These are phyloP conservation scores for Iselma pallidipennis DNA, from an alignment of 2,888 invertebrate species.

Conservation along the genomic window DNA sequence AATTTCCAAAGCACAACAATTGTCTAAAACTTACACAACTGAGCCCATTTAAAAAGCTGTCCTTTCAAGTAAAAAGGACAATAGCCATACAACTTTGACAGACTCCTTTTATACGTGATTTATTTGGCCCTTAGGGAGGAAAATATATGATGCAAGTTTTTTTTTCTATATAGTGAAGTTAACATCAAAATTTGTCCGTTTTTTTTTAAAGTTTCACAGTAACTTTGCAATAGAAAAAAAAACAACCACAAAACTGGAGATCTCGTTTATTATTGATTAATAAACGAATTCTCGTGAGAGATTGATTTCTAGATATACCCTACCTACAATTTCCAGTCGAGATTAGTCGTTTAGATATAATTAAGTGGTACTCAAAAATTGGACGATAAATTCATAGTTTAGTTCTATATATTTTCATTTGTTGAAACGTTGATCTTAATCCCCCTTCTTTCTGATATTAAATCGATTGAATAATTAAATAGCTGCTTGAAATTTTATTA, in stretches of 20 bases:
- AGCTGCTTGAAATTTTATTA: neutral
- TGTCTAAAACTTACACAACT: neutral
- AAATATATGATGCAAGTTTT: neutral
- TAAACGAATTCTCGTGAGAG: constrained; percentile 25
- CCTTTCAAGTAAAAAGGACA: neutral
- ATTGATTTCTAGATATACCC: constrained; percentile 19
- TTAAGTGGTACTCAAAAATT: constrained; percentile 12
- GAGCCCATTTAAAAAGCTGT: neutral
- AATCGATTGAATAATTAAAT: neutral
- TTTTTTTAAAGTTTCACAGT: too few species aligned
- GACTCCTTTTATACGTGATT: neutral
- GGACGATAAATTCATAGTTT: constrained; percentile 13
- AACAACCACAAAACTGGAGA: too few species aligned
- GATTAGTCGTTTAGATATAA: constrained; percentile 20
- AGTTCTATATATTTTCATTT: neutral
- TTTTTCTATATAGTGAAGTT: neutral
- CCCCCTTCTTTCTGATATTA: too few species aligned
- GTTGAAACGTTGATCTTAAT: neutral
- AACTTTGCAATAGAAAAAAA: too few species aligned
- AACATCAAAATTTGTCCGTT: too few species aligned
- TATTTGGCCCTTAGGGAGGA: neutral
- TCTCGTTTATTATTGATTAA: constrained; percentile 28
- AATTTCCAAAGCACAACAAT: neutral
- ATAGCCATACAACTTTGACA: neutral
- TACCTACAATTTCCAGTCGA: constrained; percentile 3